A percentile compares a stretch with the other conserved stretches of the same genome.
Conservation (phyloP, 1,140 invertebrate species). For the Popillia japonica region DNA sequence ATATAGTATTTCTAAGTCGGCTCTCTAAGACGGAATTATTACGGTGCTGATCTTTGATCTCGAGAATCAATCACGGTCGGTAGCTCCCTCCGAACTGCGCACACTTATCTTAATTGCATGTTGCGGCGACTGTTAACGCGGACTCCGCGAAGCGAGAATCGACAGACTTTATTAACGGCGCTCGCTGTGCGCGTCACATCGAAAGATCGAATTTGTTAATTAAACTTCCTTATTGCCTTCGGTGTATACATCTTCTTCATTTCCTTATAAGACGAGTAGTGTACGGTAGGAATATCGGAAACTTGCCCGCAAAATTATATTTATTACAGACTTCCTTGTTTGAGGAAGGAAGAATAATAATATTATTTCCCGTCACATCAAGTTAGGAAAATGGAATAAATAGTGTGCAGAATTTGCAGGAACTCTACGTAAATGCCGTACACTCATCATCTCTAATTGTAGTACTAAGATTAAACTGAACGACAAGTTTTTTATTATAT, state of each 20-base stretch:
- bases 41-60: slow-evolving; percentile 44
- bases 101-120: slow-evolving; percentile 47
- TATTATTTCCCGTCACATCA: too few species aligned
- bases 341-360: too few species aligned
- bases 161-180: slow-evolving; percentile 24
- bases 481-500: too few species aligned
- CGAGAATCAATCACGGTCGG: slow-evolving; percentile 44
- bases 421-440: too few species aligned
- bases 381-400: too few species aligned
- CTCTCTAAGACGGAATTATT: slow-evolving; percentile 41
- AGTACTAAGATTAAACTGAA: too few species aligned
- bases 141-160: slow-evolving; percentile 21
- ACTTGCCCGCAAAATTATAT: neutral
- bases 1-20: neutral
- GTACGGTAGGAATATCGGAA: neutral
- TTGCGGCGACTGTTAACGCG: slow-evolving; percentile 43
- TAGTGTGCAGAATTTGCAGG: too few species aligned
- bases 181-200: neutral
- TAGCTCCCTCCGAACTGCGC: slow-evolving; percentile 41
- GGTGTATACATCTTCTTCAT: neutral
- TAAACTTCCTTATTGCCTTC: slow-evolving; percentile 16
- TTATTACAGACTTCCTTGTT: too few species aligned
- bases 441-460: too few species aligned
- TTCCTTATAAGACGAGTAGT: neutral
- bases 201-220: slow-evolving; percentile 34